Evolutionary conservation across 2,888 invertebrate species (phyloP).

Genomic region (Flabesymbios commensalis): DNA sequence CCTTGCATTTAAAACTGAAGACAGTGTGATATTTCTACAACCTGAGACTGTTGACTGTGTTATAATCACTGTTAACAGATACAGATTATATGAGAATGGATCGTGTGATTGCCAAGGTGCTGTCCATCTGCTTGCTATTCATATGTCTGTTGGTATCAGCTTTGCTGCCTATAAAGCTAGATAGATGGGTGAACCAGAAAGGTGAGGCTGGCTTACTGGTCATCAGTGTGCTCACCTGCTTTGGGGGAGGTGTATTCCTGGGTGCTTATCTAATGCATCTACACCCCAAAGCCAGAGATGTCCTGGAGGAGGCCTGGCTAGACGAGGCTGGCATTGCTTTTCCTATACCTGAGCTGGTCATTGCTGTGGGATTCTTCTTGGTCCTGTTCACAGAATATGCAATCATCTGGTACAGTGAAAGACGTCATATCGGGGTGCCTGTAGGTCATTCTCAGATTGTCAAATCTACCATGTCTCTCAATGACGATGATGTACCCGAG

Average conservation of each 20-base stretch:
- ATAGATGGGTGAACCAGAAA: not conserved
- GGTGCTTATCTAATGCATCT: slow-evolving; percentile 13
- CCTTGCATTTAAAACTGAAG: no score
- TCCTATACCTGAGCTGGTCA: slow-evolving; percentile 12
- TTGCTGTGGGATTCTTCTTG: slow-evolving; percentile 19
- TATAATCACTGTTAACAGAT: no score
- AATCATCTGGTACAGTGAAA: not conserved
- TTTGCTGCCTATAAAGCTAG: slow-evolving; percentile 11
- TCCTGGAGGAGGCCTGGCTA: not conserved
- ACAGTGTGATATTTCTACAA: no score
- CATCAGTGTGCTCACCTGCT: slow-evolving; percentile 15
- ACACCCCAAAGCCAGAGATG: not conserved
- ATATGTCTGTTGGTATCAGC: not conserved
- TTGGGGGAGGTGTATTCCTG: slow-evolving; percentile 21
- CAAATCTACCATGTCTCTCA: no score
- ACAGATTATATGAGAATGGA: no score
- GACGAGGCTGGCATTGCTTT: not conserved
- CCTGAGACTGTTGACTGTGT: no score
- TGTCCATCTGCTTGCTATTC: no score
- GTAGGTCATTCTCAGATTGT: no score
- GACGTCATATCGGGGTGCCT: no score
- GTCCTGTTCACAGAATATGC: slow-evolving; percentile 14
- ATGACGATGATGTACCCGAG: no score
- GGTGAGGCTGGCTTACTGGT: slow-evolving; percentile 1
- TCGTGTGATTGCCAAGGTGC: no score